Evolutionary conservation across 2,888 invertebrate genomes (phyloP).

Genomic region (Pherbina coryleti): DNA sequence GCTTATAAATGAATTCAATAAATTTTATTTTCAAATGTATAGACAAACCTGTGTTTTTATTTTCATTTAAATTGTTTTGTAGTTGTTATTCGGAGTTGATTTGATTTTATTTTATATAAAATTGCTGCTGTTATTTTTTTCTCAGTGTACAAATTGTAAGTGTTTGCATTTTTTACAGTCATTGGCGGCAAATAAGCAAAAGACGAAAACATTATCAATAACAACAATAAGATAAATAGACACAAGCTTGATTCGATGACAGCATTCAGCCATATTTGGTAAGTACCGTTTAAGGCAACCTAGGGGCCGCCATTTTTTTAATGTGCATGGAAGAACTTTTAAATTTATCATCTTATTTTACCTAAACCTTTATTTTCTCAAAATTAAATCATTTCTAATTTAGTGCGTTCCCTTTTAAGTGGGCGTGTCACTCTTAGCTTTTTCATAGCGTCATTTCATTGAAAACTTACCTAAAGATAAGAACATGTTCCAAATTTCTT

Average conservation of each 20-base stretch:
- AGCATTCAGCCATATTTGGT: too few relatives aligned
- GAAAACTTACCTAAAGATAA: too few relatives aligned
- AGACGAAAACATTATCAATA: slow-evolving; percentile 2
- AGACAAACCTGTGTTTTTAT: background rate
- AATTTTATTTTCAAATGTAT: slow-evolving; percentile 17
- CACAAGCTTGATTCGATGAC: background rate
- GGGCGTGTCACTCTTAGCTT: too few relatives aligned
- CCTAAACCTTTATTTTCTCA: too few relatives aligned
- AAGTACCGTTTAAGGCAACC: too few relatives aligned
- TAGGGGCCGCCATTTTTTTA: too few relatives aligned
- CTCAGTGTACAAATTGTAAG: slow-evolving; percentile 19
- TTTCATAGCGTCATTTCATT: too few relatives aligned
- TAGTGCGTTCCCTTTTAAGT: too few relatives aligned
- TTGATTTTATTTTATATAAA: background rate
- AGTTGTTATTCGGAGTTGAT: background rate
- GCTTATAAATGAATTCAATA: background rate
- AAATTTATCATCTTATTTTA: too few relatives aligned
- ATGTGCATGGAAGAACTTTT: too few relatives aligned
- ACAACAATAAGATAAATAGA: background rate
- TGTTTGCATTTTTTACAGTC: slow-evolving; percentile 43
- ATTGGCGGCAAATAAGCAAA: slow-evolving; percentile 45
- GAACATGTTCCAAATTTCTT: too few relatives aligned
- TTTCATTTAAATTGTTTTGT: background rate
- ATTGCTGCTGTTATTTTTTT: background rate
- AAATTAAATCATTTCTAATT: too few relatives aligned